These are phyloP conservation scores for Electrophaes corylata DNA, from an alignment of 2,888 invertebrate species.

Conservation along the genomic window DNA sequence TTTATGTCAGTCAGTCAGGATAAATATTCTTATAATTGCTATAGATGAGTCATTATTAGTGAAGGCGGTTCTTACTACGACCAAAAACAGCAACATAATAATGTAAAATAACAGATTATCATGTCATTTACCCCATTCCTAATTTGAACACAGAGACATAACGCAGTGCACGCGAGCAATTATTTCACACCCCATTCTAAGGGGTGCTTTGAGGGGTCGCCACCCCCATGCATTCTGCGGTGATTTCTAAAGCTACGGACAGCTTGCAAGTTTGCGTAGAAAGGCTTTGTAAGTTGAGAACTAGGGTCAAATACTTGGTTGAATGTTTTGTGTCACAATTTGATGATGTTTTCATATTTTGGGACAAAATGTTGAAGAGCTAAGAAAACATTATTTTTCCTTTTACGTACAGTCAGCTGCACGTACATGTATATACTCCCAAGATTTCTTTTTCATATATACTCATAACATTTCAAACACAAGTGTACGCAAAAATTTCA, in stretches of 20 bases:
- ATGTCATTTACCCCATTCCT: conserved; percentile 40
- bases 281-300: conserved; percentile 10
- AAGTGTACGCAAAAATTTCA: too few relatives aligned
- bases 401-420: too few relatives aligned
- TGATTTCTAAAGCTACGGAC: conserved; percentile 53
- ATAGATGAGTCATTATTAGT: too few relatives aligned
- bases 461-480: too few relatives aligned
- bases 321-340: not conserved
- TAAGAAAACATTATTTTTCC: too few relatives aligned
- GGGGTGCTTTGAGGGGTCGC: conserved; percentile 51
- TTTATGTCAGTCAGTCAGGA: too few relatives aligned
- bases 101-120: conserved; percentile 11
- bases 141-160: conserved; percentile 36
- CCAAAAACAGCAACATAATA: not conserved
- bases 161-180: conserved; percentile 61
- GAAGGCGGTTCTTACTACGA: not conserved
- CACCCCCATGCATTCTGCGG: conserved; percentile 50
- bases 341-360: not conserved
- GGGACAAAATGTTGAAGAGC: too few relatives aligned
- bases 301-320: conserved; percentile 1
- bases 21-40: too few relatives aligned
- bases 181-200: conserved; percentile 64
- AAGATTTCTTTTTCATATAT: too few relatives aligned
- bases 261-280: conserved; percentile 27
- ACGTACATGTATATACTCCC: too few relatives aligned